Percentiles rank a stretch among this genome's conserved stretches.
These are phyloP conservation scores for Hippocampus barbouri DNA, from an alignment of 2,113 vertebrate genomes.

Conservation along the genomic window DNA sequence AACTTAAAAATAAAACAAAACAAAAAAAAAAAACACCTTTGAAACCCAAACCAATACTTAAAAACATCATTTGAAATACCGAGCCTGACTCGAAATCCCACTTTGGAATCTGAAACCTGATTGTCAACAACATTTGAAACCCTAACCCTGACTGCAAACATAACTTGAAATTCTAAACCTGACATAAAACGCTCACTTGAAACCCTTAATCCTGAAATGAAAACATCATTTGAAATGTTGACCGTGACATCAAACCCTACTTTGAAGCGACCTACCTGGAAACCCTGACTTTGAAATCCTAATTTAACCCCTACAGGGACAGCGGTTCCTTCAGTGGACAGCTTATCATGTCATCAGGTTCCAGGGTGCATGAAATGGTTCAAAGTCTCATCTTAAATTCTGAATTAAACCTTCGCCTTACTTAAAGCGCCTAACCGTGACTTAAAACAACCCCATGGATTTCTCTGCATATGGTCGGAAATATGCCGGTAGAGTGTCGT, in stretches of 20 bases:
- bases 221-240: background rate
- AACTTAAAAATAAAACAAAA: no score
- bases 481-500: background rate
- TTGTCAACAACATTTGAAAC: background rate
- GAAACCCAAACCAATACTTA: background rate
- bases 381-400: no score
- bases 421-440: background rate
- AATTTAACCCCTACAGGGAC: no score
- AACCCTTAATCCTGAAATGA: background rate
- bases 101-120: background rate
- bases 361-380: no score
- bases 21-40: background rate
- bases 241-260: background rate
- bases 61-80: background rate
- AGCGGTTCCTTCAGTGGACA: no score
- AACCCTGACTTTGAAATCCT: background rate
- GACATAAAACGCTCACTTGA: background rate
- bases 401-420: no score
- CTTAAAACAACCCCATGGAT: background rate
- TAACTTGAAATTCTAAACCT: background rate
- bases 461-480: no score
- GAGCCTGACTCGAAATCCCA: background rate
- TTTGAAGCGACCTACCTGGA: background rate
- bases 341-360: no score
- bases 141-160: background rate